phyloP scores from a whole-genome alignment of 2,797 vertebrate genomes.

The Chaenodraco wilsoni region DNA sequence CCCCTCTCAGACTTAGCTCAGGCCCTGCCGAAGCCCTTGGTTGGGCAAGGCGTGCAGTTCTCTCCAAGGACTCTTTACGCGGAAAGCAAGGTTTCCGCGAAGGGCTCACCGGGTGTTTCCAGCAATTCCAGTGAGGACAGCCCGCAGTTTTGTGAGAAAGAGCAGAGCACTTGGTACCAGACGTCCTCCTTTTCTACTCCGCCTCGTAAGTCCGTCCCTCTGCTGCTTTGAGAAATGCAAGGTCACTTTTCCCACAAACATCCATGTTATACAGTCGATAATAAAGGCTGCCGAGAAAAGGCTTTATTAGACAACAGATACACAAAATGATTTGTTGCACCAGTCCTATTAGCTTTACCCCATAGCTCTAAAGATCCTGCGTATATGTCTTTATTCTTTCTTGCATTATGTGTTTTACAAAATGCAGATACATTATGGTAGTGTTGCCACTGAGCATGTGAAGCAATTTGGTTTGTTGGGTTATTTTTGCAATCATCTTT shows the following conservation, averaged over 20 bases:
- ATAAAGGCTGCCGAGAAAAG: neutral
- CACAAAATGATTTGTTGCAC: neutral
- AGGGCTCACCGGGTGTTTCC: slow-evolving; percentile 74
- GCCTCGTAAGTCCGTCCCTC: slow-evolving; percentile 84
- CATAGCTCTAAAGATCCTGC: neutral
- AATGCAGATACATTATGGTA: neutral
- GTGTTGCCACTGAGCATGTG: neutral
- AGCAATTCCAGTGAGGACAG: slow-evolving; percentile 80
- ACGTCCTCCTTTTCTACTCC: slow-evolving; percentile 79
- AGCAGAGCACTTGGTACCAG: slow-evolving; percentile 86
- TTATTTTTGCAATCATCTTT: neutral
- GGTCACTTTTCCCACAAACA: neutral
- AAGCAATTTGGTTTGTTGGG: neutral
- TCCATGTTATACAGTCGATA: neutral
- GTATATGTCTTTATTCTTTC: neutral
- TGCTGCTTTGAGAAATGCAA: slow-evolving; percentile 1
- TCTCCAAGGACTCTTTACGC: slow-evolving; percentile 84
- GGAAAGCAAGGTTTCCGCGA: slow-evolving; percentile 74
- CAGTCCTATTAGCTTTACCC: neutral
- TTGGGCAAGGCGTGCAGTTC: slow-evolving; percentile 68
- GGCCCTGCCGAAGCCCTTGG: slow-evolving; percentile 59
- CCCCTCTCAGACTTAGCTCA: slow-evolving; percentile 62
- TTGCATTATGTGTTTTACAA: neutral
- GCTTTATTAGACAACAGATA: neutral
- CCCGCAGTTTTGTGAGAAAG: slow-evolving; percentile 82